Base-by-base conservation (phyloP, 2,113 vertebrate genomes). In the Callaeas wilsoni region DNA sequence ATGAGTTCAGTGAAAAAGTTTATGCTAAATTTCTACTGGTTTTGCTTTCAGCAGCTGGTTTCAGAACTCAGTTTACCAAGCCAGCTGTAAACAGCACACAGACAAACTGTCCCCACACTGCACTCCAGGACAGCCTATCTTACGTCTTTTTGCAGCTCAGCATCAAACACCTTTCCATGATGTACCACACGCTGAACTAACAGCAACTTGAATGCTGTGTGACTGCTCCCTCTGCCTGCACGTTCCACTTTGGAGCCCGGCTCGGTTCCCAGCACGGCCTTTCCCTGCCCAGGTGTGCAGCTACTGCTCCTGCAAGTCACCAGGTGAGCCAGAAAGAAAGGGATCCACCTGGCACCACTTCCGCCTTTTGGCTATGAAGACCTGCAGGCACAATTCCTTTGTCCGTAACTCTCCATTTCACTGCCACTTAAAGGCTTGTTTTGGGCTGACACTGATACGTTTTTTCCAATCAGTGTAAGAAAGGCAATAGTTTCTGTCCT, bases 171-270 rank as follows among this genome's bases (percentile, higher is more conserved):
- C 30, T 25, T 64, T 27, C 56, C 47, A 27, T 12, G 37, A 35
- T 5, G 52, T 0, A 32, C 6, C 44, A n/a, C 29, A 42, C 0
- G 0, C 39, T 67, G 46, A 84, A 50, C 39, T 11, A 59, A n/a
- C 2, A 84, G 74, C 42, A 84, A 4, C 11, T 8, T 7, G 16
- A 35, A 13, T 23, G 47, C 50, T 7, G 1, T 9, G 21, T 21
- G 37, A 33, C n/a, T 53, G 0, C 3, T 81, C 55, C 50, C 57
- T 18, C 59, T 63, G 37, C 29, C 33, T 71, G 52, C 20, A 2
- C 1, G 9, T 13, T 33, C 17, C 27, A 10, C 11, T 29, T 37
- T 1, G 42, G 26, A 57, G 18, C 5, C 53, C 42, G 6, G 33
- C 44, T 46, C 39, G 23, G n/a, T 0, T 41, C 57, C 49, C 75